Conservation (phyloP, 2,888 invertebrate genomes). For the Oxystoma pomonae region DNA sequence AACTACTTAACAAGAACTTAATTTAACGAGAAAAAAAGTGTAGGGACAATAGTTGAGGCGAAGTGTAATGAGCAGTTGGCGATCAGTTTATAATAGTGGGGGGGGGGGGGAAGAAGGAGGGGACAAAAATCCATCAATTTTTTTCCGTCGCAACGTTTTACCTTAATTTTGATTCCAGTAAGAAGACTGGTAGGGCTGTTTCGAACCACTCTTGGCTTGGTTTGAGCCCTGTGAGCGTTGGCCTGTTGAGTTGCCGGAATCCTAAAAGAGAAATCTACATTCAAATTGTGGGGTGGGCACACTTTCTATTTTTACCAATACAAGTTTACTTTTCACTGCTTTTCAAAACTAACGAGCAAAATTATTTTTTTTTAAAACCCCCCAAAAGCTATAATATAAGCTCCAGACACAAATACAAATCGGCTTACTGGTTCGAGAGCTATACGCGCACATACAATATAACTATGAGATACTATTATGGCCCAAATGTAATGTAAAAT, state of each 20-base stretch:
- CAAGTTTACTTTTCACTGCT: no score
- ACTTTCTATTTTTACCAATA: no score
- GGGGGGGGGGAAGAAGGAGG: not conserved
- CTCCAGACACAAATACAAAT: no score
- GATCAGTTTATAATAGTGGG: not conserved
- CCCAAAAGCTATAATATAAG: no score
- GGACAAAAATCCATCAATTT: not conserved
- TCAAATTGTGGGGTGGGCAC: no score
- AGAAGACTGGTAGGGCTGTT: conserved; percentile 60
- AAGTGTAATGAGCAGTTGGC: conserved; percentile 3
- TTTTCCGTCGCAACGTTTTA: not conserved
- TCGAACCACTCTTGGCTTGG: conserved; percentile 55
- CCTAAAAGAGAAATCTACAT: conserved; percentile 49
- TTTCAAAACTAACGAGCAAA: no score
- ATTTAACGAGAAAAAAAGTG: conserved; percentile 1
- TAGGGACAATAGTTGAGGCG: not conserved
- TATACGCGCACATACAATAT: no score
- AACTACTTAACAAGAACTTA: not conserved
- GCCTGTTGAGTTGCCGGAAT: conserved; percentile 49
- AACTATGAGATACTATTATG: no score
- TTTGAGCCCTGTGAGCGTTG: conserved; percentile 52
- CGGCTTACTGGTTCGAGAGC: no score
- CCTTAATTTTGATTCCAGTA: conserved; percentile 62
- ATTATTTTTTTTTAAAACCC: no score
- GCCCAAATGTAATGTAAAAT: no score